Conservation (phyloP, 2,888 invertebrate genomes). For the Bombylius discolor region DNA sequence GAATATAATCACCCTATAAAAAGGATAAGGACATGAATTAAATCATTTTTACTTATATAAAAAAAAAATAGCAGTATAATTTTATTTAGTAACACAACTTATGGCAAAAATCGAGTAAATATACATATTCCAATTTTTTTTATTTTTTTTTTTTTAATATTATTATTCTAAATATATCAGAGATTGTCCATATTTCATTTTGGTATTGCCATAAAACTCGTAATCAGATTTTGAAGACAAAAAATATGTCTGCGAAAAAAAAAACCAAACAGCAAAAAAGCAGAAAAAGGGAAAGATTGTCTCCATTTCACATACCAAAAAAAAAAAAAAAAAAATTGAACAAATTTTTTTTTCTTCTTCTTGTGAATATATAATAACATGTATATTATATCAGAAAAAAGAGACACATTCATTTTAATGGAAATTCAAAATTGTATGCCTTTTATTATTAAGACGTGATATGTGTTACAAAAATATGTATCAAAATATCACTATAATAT, state of each 20-base stretch:
- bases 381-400: neutral
- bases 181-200: slow-evolving; percentile 6
- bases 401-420: neutral
- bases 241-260: slow-evolving; percentile 21
- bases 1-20: too few relatives aligned
- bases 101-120: too few relatives aligned
- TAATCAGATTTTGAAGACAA: slow-evolving; percentile 35
- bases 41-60: too few relatives aligned
- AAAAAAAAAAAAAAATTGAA: neutral
- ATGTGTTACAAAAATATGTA: too few relatives aligned
- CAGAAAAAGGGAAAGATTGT: neutral
- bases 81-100: too few relatives aligned
- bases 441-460: neutral
- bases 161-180: neutral
- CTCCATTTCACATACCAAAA: neutral
- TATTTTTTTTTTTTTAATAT: too few relatives aligned
- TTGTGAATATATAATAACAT: neutral
- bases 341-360: neutral
- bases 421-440: neutral
- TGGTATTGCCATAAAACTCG: slow-evolving; percentile 29
- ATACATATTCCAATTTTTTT: too few relatives aligned
- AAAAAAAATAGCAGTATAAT: too few relatives aligned
- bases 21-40: too few relatives aligned
- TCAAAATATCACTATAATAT: too few relatives aligned
- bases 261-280: too few relatives aligned